These are phyloP conservation scores for Amazona vittata DNA, from an alignment of 2,113 vertebrate genomes.

Conservation along the genomic window DNA sequence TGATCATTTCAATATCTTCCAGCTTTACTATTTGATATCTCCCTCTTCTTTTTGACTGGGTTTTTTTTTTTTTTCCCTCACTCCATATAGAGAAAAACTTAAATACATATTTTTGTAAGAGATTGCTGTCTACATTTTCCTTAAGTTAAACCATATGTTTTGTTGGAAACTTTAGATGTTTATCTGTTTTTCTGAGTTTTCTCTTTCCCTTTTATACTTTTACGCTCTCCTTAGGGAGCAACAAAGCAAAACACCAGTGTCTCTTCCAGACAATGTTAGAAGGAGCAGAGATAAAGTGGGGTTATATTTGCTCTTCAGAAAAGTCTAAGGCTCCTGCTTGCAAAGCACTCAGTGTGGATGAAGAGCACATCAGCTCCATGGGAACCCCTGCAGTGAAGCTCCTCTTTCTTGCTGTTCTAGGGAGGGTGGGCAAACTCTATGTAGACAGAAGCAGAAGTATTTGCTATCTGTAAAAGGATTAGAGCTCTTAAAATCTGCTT, in stretches of 20 bases:
- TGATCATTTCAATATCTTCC: background rate
- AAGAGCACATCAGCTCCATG: background rate
- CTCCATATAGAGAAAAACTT: constrained; percentile 34
- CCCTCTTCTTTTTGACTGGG: background rate
- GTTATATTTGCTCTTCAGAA: background rate
- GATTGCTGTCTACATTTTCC: constrained; percentile 45
- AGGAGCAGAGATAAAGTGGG: constrained; percentile 41
- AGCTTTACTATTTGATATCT: background rate
- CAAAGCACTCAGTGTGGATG: background rate
- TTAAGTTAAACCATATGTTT: constrained; percentile 73
- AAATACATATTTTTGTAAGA: constrained; percentile 58
- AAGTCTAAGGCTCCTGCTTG: background rate
- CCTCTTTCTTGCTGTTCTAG: background rate
- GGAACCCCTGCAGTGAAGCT: background rate
- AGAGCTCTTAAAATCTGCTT: background rate
- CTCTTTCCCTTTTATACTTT: constrained; percentile 56
- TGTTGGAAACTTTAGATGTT: constrained; percentile 60
- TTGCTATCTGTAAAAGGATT: background rate
- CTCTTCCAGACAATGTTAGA: constrained; percentile 24
- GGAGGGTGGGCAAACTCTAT: background rate
- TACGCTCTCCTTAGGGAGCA: constrained; percentile 47
- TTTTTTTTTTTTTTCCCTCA: background rate
- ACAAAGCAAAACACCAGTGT: constrained; percentile 16
- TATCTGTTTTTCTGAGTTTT: constrained; percentile 57
- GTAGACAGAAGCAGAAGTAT: background rate